Evolutionary conservation across 2,797 vertebrate genomes (phyloP).

Genomic region (Melopsittacus undulatus): DNA sequence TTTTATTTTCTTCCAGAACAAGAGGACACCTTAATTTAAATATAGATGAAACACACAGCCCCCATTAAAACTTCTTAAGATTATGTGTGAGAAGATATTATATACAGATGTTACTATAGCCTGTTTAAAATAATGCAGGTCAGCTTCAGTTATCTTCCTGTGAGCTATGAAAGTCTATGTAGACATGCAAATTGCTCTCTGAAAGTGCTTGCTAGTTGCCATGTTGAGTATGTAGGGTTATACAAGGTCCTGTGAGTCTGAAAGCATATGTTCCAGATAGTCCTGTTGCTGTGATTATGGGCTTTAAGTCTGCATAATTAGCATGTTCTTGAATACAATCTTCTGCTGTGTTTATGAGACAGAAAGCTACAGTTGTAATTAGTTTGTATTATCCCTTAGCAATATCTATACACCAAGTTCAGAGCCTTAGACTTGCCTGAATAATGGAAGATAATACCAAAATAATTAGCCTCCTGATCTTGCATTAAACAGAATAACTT

Average conservation of each 20-base stretch:
- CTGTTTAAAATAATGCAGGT: not conserved
- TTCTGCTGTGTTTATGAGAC: conserved; percentile 14
- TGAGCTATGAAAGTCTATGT: not conserved
- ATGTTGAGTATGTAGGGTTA: not conserved
- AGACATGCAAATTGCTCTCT: not conserved
- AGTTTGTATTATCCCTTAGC: not conserved
- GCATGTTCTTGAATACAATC: not conserved
- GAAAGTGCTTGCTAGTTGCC: not conserved
- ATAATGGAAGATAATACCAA: conserved; percentile 38
- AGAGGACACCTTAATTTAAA: not conserved
- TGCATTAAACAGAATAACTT: conserved; percentile 32
- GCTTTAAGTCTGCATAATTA: conserved; percentile 38
- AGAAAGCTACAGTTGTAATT: conserved; percentile 19
- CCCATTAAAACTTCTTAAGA: not conserved
- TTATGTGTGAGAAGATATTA: not conserved
- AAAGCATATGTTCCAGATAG: not conserved
- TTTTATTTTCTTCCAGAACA: no score
- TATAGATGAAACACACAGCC: not conserved
- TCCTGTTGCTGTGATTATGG: conserved; percentile 12
- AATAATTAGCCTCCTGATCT: conserved; percentile 50
- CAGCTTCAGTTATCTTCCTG: not conserved
- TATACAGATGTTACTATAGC: not conserved
- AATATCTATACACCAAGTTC: not conserved
- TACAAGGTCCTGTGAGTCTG: not conserved
- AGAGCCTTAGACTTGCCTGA: not conserved